A percentile compares a stretch with the other conserved stretches of the same genome.
These are phyloP conservation scores for Tenualosa thibaudeaui DNA, from an alignment of 2,797 vertebrate species.

Conservation along the genomic window DNA sequence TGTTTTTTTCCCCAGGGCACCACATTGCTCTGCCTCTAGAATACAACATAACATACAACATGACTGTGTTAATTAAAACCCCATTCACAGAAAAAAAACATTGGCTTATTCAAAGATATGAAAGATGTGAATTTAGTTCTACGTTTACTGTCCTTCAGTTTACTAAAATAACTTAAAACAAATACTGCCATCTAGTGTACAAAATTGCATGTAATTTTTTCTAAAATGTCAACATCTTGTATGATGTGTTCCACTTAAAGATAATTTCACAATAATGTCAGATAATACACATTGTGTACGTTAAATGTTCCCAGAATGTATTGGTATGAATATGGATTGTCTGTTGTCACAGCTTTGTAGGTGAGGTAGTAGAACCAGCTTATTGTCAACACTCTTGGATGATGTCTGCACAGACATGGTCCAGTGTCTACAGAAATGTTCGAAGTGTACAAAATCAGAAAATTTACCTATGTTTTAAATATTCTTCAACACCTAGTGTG, in stretches of 20 bases:
- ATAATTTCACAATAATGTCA: not conserved
- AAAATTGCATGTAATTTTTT: not conserved
- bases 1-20: not conserved
- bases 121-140: not conserved
- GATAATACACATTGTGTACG: too few relatives aligned
- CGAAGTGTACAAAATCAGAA: not conserved
- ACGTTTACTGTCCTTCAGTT: not conserved
- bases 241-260: not conserved
- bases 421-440: not conserved
- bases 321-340: not conserved
- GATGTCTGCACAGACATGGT: not conserved
- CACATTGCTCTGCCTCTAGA: not conserved
- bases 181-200: slow-evolving; percentile 12
- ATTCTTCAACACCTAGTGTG: not conserved
- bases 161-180: not conserved
- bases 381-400: not conserved
- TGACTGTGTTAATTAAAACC: not conserved
- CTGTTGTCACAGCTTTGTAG: not conserved
- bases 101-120: too few relatives aligned
- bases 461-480: slow-evolving; percentile 2
- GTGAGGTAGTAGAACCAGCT: slow-evolving; percentile 15
- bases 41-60: not conserved
- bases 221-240: not conserved
- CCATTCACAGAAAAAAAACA: not conserved
- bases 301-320: not conserved